A percentile compares a stretch with the other conserved stretches of the same genome.
Evolutionary conservation across 2,888 invertebrate species (phyloP).

Genomic region (Gnatocerus cornutus): DNA sequence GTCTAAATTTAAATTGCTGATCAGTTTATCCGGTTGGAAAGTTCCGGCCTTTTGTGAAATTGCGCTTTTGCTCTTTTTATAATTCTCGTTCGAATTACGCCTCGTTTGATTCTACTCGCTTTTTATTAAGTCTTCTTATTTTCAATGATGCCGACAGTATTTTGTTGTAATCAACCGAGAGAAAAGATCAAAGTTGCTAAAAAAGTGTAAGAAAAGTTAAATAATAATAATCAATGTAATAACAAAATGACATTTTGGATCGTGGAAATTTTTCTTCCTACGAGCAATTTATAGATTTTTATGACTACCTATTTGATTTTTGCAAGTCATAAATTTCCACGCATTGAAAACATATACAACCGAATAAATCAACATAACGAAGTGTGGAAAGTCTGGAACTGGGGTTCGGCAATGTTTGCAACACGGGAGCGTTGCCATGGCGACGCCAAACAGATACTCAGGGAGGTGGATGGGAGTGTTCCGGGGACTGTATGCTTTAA

Average conservation of each 20-base stretch:
- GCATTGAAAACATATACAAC: neutral
- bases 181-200: neutral
- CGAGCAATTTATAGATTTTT: too few species aligned
- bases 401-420: conserved; percentile 40
- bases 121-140: conserved; percentile 53
- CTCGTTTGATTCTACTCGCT: conserved; percentile 60
- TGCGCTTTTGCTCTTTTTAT: conserved; percentile 63
- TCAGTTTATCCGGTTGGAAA: conserved; percentile 70
- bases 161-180: conserved; percentile 39
- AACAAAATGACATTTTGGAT: too few species aligned
- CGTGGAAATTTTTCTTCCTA: neutral
- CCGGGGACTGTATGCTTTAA: conserved; percentile 47
- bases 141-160: conserved; percentile 27
- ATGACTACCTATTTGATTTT: too few species aligned
- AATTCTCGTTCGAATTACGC: conserved; percentile 63
- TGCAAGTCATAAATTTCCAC: too few species aligned
- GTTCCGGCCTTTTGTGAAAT: conserved; percentile 67
- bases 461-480: conserved; percentile 56
- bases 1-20: conserved; percentile 71
- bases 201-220: neutral
- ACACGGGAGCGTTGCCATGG: conserved; percentile 54
- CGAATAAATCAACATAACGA: conserved; percentile 54
- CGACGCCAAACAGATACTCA: conserved; percentile 61
- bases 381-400: conserved; percentile 53
- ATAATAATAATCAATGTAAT: too few species aligned